phyloP scores from a whole-genome alignment of 2,888 invertebrate species.

The Gisinianus flammeolus region DNA sequence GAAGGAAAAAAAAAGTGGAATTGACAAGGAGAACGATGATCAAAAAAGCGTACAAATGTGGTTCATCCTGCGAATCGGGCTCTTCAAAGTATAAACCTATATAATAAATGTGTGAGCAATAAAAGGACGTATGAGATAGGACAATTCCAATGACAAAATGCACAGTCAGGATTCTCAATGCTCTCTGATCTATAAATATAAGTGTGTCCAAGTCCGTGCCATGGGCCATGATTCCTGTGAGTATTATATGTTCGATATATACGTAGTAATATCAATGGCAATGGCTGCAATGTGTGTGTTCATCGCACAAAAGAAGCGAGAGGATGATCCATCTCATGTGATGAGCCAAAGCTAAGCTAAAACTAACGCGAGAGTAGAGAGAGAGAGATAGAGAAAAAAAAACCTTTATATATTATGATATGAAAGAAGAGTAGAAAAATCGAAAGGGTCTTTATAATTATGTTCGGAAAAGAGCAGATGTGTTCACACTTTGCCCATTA shows the following conservation, averaged over 20 bases:
- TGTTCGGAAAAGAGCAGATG: constrained; percentile 53
- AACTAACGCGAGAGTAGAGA: not conserved
- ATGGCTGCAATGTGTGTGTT: not conserved
- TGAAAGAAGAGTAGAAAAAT: constrained; percentile 35
- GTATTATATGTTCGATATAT: too few relatives aligned
- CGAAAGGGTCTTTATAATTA: constrained; percentile 43
- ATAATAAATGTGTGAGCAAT: constrained; percentile 34
- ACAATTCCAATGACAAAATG: constrained; percentile 25
- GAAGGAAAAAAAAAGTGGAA: too few relatives aligned
- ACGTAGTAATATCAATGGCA: too few relatives aligned
- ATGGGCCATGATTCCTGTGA: not conserved
- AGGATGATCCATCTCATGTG: not conserved
- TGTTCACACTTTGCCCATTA: constrained; percentile 51
- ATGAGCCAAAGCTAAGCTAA: not conserved
- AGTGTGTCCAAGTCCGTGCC: not conserved
- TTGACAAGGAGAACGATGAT: not conserved
- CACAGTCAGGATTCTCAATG: constrained; percentile 24
- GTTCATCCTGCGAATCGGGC: not conserved
- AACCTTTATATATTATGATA: not conserved
- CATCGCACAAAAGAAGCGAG: not conserved
- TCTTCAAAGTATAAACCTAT: not conserved
- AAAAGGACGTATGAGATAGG: constrained; percentile 2
- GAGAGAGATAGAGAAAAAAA: constrained; percentile 8
- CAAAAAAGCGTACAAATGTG: not conserved
- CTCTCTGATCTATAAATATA: not conserved